Conservation (phyloP, 2,888 invertebrate genomes). For the Thyatira batis region DNA sequence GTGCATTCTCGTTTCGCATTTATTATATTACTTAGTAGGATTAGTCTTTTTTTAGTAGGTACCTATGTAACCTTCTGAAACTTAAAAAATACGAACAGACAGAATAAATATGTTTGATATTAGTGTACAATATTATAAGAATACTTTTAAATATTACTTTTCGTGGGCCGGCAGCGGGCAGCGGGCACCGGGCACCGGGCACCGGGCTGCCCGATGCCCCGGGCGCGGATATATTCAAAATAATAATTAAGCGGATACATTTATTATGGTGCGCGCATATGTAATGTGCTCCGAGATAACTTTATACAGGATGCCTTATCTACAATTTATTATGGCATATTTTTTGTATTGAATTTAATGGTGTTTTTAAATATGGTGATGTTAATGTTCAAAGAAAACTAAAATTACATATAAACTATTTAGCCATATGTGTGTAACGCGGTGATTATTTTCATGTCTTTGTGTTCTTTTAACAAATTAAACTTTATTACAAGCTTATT, state of each 20-base stretch:
- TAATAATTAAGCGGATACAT: constrained; percentile 82
- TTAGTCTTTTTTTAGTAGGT: too few relatives aligned
- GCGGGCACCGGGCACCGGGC: constrained; percentile 62
- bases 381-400: too few relatives aligned
- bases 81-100: not conserved
- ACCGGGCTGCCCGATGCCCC: constrained; percentile 51
- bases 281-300: constrained; percentile 59
- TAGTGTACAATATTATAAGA: constrained; percentile 26
- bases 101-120: constrained; percentile 13
- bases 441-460: too few relatives aligned
- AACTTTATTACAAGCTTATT: too few relatives aligned
- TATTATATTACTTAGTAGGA: too few relatives aligned
- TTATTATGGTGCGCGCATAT: constrained; percentile 73
- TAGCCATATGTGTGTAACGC: too few relatives aligned
- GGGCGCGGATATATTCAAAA: constrained; percentile 80
- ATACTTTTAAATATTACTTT: constrained; percentile 36
- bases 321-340: constrained; percentile 7
- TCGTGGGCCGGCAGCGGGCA: constrained; percentile 36
- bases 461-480: too few relatives aligned
- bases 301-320: constrained; percentile 51
- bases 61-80: not conserved
- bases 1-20: too few relatives aligned
- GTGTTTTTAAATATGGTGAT: not conserved
- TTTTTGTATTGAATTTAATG: not conserved
- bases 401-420: too few relatives aligned